phyloP scores from a whole-genome alignment of 2,888 invertebrate species.

The Muscina levida region DNA sequence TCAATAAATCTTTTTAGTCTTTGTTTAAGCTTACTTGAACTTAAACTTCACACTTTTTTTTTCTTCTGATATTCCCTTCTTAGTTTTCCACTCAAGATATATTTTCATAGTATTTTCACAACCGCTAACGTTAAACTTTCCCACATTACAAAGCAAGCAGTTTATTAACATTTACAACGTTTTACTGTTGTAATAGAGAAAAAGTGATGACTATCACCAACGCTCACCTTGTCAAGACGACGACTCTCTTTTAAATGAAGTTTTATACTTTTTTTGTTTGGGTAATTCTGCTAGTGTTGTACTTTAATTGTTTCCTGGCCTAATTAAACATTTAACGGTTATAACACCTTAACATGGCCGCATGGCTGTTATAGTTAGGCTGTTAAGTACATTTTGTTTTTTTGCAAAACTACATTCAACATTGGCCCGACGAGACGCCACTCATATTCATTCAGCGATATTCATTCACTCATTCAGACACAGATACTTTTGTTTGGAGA shows the following conservation, averaged over 20 bases:
- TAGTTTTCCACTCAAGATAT: too few species aligned
- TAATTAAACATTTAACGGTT: slow-evolving; percentile 64
- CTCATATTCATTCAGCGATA: too few species aligned
- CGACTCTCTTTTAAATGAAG: slow-evolving; percentile 30
- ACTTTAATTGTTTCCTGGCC: slow-evolving; percentile 67
- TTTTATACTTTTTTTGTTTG: slow-evolving; percentile 11
- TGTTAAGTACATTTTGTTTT: neutral
- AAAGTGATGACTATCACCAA: neutral
- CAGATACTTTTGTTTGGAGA: too few species aligned
- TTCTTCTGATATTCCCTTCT: too few species aligned
- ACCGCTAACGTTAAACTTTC: slow-evolving; percentile 60
- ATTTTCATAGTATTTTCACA: too few species aligned
- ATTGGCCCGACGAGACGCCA: too few species aligned
- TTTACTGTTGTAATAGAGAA: neutral
- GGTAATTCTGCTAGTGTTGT: slow-evolving; percentile 44
- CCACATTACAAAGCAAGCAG: slow-evolving; percentile 67
- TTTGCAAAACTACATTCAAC: slow-evolving; percentile 18
- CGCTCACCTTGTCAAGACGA: neutral
- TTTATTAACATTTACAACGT: slow-evolving; percentile 42
- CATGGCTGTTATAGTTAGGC: neutral
- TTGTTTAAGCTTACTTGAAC: too few species aligned
- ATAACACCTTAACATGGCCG: slow-evolving; percentile 53
- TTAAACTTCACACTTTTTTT: too few species aligned
- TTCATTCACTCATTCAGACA: slow-evolving; percentile 15
- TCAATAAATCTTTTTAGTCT: too few species aligned